Conservation (phyloP, 2,797 vertebrate genomes). For the Gobio occitaniae region DNA sequence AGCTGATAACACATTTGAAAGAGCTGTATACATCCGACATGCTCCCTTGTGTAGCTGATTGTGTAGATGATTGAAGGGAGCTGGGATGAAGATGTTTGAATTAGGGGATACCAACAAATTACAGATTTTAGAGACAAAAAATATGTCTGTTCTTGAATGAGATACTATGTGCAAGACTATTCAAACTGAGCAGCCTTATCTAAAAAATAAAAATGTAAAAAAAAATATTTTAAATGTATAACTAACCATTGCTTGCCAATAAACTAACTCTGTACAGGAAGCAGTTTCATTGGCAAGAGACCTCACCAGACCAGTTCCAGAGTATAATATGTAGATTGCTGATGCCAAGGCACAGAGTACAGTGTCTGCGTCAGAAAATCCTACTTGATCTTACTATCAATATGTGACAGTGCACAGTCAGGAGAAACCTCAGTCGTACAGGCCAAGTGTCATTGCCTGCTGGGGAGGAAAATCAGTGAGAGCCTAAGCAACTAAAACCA, state of each 20-base stretch:
- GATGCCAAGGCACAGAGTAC: conserved; percentile 1
- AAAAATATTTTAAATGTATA: neutral
- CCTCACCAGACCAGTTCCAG: neutral
- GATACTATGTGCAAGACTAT: neutral
- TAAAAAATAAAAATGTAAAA: neutral
- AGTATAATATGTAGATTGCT: conserved; percentile 11
- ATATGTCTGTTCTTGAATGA: conserved; percentile 30
- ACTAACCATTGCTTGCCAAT: neutral
- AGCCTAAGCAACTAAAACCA: conserved; percentile 27
- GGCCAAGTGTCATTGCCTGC: neutral
- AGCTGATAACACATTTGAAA: neutral
- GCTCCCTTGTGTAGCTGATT: conserved; percentile 3
- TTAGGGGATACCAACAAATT: conserved; percentile 42
- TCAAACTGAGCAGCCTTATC: neutral
- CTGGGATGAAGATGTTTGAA: conserved; percentile 16
- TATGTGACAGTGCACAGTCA: conserved; percentile 17
- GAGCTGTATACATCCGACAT: neutral
- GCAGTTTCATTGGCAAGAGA: neutral
- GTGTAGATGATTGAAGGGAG: neutral
- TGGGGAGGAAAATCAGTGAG: conserved; percentile 35
- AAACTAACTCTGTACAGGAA: neutral
- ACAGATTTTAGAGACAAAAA: conserved; percentile 39
- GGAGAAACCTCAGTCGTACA: conserved; percentile 9
- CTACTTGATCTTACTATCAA: neutral
- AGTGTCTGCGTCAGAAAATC: conserved; percentile 34